phyloP scores from a whole-genome alignment of 2,113 vertebrate genomes.

The Pluvianellus socialis region DNA sequence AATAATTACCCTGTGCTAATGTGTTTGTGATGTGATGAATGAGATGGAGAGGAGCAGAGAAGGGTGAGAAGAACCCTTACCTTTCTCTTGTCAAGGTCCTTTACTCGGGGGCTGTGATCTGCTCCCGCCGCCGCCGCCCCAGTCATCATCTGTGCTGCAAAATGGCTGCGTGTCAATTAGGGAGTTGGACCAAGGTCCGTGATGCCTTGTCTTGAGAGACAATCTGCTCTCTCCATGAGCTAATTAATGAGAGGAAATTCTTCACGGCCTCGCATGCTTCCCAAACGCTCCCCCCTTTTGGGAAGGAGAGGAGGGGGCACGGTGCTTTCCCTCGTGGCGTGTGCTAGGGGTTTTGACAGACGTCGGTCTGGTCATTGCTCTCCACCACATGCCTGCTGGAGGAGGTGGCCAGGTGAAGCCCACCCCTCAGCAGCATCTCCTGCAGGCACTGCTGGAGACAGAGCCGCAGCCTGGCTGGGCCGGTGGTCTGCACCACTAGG shows the following conservation, averaged over 20 bases:
- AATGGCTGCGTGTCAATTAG: background rate
- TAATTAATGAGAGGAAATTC: background rate
- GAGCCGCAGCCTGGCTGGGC: background rate
- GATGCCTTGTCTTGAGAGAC: background rate
- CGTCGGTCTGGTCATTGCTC: rapidly evolving
- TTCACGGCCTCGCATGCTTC: background rate
- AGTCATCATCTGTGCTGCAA: background rate
- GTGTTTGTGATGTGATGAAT: background rate
- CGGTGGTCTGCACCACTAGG: rapidly evolving
- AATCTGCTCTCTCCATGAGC: background rate
- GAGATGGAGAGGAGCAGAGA: background rate
- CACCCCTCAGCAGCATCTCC: background rate
- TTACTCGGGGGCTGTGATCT: background rate
- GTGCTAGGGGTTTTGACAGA: background rate
- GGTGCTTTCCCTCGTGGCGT: rapidly evolving
- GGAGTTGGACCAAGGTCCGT: background rate
- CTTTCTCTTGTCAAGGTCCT: background rate
- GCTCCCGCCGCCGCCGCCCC: background rate
- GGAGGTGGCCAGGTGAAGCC: background rate
- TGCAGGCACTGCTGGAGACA: background rate
- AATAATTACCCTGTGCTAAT: background rate
- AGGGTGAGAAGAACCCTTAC: background rate
- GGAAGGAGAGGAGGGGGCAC: too few species aligned
- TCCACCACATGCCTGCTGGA: background rate
- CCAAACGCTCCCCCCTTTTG: background rate